These are phyloP conservation scores for Tridacna crocea DNA, from an alignment of 2,888 invertebrate species.

Conservation along the genomic window DNA sequence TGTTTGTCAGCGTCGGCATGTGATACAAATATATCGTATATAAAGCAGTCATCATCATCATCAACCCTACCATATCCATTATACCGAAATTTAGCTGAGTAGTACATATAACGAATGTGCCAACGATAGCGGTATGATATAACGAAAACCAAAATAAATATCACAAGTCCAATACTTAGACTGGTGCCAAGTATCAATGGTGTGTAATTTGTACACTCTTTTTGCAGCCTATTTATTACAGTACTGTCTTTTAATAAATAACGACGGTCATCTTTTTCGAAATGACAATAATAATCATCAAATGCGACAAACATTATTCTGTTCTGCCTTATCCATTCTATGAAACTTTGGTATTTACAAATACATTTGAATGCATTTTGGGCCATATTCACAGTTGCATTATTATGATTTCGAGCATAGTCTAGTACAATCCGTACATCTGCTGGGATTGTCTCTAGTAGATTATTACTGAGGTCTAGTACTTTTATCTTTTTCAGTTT, in stretches of 20 bases:
- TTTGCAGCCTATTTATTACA: not conserved
- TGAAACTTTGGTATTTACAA: conserved; percentile 3
- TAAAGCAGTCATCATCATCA: conserved; percentile 22
- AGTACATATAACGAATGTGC: conserved; percentile 52
- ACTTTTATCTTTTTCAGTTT: not conserved
- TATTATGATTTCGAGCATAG: not conserved
- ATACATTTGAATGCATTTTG: not conserved
- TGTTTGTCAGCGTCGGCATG: conserved; percentile 42
- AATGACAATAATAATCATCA: conserved; percentile 4
- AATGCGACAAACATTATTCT: not conserved
- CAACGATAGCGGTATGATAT: conserved; percentile 47
- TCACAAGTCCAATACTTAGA: not conserved
- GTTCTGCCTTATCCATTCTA: not conserved
- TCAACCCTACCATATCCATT: conserved; percentile 22
- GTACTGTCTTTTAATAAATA: not conserved
- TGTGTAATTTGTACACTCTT: conserved; percentile 7
- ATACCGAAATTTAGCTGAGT: conserved; percentile 41
- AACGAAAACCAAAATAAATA: not conserved
- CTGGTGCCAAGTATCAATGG: not conserved
- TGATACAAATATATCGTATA: conserved; percentile 42
- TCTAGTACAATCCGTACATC: not conserved
- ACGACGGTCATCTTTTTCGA: not conserved
- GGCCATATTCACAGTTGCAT: not conserved
- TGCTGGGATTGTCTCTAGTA: not conserved
- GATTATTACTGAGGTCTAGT: conserved; percentile 1